Evolutionary conservation across 2,888 invertebrate genomes (phyloP), one percentile per base, ranked within the genome.

Genomic region (Cancer borealis): DNA sequence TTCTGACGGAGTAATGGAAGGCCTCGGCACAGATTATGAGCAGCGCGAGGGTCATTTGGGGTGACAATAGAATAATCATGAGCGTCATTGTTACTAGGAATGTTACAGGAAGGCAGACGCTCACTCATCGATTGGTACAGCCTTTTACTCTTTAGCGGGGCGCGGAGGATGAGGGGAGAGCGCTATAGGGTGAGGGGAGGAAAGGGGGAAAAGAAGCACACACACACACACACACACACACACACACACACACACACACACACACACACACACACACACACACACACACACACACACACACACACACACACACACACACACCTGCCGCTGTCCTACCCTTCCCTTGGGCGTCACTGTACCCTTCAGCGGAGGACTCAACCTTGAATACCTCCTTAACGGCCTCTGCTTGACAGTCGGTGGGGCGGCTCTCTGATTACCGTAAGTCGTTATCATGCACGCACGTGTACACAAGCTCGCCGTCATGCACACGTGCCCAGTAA

Each of bases 351-450:
- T 84, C 84, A n/a, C 10, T 14, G 84, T 14, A 39, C 14, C 17
- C 39, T 21, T 17, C 39, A 39, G 39, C 26, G 39, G 3, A 17
- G 30, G 17, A 84, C 39, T 39, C 84, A 39, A 5, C 84, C 84
- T 84, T 84, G 14, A 84, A 39, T 84, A 17, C 30, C 84, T 84
- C 84, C 84, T 84, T 39, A 39, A 39, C 39, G 84, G 17, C 84
- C 84, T 84, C 0, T 14, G 84, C 84, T 84, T 84, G 84, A 84
- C 84, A 14, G 84, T 84, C 84, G 84, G 84, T 14, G 84, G 39
- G 90, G 90, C 60, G 39, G 84, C 54, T 54, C 90, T 91, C 90
- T 91, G 54, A 91, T 91, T 91, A 91, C 90, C n/a, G 12, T 30
- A 60, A 26, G 60, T 91, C 60, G 39, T 54, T 91, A 91, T 91